Base-by-base conservation (phyloP, 2,113 vertebrate species). In the Leptosomus discolor region DNA sequence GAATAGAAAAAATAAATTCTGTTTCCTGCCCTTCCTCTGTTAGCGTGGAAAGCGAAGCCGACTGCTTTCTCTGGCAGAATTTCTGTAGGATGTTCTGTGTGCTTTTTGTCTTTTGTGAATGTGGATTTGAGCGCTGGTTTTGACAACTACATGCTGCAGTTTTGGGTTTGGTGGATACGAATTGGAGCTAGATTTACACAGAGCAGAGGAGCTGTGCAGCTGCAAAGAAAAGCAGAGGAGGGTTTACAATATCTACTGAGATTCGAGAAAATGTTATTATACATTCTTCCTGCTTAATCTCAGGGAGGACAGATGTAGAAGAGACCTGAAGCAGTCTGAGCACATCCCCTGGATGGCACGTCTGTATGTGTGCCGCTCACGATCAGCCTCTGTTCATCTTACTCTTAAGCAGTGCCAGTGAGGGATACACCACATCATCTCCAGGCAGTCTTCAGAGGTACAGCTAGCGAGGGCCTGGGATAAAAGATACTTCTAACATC, bases 101-200 rank as follows among this genome's bases (percentile, higher is more conserved):
- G 85, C 71, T 86, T 89, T 94, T 86, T 84, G 51, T 89, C 86
- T 94, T 41, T 45, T 50, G 34, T 48, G n/a, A 94, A 82, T 29
- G 60, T 82, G 89, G 84, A 70, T 97, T 74, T 94, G 91, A 80
- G 46, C 37, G 57, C 83, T 82, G 76, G 51, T 81, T 94, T 92
- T 94, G 94, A 91, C 83, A 95, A 76, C 71, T 22, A 7, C 73
- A 43, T 4, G 86, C 88, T 94, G 94, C 95, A 95, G 1, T 91
- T 94, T 93, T 48, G 88, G 87, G 84, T 95, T 93, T 95, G 90
- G 77, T 85, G 74, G 94, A 51, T 91, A 75, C 70, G 79, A 94
- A 94, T 50, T 69, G 94, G 80, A 50, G 83, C 76, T 43, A 1
- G 70, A 60, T 43, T 85, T 61, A 37, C 43, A 36, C 6, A 27